A percentile compares a stretch with the other conserved stretches of the same genome.
Evolutionary conservation across 2,797 vertebrate species (phyloP).

Genomic region (Cheracebus regulus): DNA sequence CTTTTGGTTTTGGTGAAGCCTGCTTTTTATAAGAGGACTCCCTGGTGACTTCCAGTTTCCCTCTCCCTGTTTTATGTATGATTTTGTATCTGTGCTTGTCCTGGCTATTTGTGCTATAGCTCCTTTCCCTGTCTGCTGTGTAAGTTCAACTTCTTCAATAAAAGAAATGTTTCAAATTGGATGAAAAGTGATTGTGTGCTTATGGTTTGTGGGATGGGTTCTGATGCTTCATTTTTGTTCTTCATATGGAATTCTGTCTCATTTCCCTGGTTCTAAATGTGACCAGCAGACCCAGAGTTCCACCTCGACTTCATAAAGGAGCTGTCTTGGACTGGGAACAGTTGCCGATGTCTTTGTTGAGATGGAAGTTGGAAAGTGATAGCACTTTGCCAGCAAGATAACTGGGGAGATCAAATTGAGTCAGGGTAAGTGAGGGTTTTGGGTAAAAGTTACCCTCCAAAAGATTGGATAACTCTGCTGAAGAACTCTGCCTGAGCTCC

Average conservation of each 20-base stretch:
- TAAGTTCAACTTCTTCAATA: conserved; percentile 48
- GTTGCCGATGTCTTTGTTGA: neutral
- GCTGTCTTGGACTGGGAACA: neutral
- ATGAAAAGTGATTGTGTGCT: conserved; percentile 27
- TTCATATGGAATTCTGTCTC: conserved; percentile 21
- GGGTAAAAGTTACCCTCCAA: neutral
- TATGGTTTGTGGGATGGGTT: conserved; percentile 40
- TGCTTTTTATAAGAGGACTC: neutral
- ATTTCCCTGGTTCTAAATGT: conserved; percentile 6
- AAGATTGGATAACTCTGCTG: neutral
- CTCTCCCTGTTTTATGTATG: neutral
- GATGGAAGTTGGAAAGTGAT: neutral
- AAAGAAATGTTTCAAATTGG: conserved; percentile 15
- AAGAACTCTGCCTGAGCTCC: neutral
- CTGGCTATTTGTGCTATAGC: neutral
- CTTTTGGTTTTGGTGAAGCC: neutral
- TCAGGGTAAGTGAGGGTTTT: conserved; percentile 51
- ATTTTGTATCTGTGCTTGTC: neutral
- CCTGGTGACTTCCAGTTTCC: neutral
- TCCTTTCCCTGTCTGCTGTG: neutral
- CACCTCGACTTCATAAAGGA: conserved; percentile 30
- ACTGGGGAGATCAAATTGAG: neutral
- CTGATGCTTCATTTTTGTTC: conserved; percentile 3
- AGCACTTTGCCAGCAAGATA: neutral
- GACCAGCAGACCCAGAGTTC: neutral